Conservation (phyloP, 2,113 vertebrate species). For the Labrus mixtus region DNA sequence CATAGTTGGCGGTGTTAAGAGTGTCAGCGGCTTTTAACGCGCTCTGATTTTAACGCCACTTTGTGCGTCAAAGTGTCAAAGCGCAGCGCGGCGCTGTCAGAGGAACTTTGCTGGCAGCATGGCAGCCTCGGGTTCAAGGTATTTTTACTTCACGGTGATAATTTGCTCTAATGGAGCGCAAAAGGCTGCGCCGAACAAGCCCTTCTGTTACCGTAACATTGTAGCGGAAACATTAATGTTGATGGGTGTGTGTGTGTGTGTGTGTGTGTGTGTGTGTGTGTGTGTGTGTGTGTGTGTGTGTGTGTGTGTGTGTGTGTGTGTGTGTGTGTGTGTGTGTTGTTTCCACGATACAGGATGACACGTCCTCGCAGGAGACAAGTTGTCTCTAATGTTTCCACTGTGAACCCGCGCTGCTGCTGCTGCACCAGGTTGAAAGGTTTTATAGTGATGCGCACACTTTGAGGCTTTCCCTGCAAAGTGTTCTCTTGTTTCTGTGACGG, state of each 20-base stretch:
- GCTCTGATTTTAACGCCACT: constrained; percentile 26
- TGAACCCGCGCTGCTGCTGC: constrained; percentile 37
- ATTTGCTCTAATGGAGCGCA: constrained; percentile 58
- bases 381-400: constrained; percentile 54
- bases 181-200: constrained; percentile 39
- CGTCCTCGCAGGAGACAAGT: constrained; percentile 43
- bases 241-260: constrained; percentile 31
- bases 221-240: constrained; percentile 61
- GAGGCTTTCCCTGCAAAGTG: not conserved
- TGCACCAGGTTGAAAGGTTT: not conserved
- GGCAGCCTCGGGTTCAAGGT: constrained; percentile 25
- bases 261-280: constrained; percentile 34
- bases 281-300: constrained; percentile 34
- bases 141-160: constrained; percentile 11
- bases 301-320: constrained; percentile 31
- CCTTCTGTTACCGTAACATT: constrained; percentile 40
- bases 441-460: constrained; percentile 9
- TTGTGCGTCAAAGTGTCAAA: constrained; percentile 28
- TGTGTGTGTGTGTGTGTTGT: constrained; percentile 30
- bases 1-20: not conserved
- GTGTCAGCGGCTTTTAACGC: not conserved
- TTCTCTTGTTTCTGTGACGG: not conserved
- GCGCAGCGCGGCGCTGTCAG: constrained; percentile 52
- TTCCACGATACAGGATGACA: constrained; percentile 57
- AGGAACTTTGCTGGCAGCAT: constrained; percentile 59